phyloP scores from a whole-genome alignment of 2,113 vertebrate species.

The Vimba vimba region DNA sequence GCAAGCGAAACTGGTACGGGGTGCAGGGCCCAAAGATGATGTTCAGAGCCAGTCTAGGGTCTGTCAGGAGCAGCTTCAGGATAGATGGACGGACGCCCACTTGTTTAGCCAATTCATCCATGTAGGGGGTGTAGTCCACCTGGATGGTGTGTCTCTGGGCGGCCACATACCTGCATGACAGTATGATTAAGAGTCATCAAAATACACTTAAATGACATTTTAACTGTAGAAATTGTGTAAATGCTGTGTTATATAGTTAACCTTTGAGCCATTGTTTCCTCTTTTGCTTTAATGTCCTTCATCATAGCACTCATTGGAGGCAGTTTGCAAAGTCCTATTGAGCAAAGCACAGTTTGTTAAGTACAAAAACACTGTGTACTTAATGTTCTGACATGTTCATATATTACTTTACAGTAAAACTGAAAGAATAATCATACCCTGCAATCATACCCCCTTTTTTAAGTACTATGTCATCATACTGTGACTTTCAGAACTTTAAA shows the following conservation, averaged over 20 bases:
- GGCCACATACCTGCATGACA: slow-evolving; percentile 79
- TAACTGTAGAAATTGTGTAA: not conserved
- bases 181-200: not conserved
- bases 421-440: too few species aligned
- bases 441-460: too few species aligned
- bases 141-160: slow-evolving; percentile 86
- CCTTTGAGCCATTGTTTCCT: slow-evolving; percentile 76
- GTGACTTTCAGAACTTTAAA: not conserved
- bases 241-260: slow-evolving; percentile 43
- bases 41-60: slow-evolving; percentile 78
- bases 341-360: not conserved
- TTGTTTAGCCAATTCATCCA: slow-evolving; percentile 79
- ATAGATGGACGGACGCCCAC: slow-evolving; percentile 79
- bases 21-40: slow-evolving; percentile 83
- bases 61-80: slow-evolving; percentile 75
- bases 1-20: slow-evolving; percentile 86
- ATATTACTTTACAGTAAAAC: not conserved
- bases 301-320: slow-evolving; percentile 76
- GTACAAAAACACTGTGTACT: not conserved
- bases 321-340: slow-evolving; percentile 75
- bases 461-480: not conserved
- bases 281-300: slow-evolving; percentile 76
- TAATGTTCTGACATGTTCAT: not conserved
- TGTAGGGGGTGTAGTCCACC: slow-evolving; percentile 77
- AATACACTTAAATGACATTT: not conserved